These are phyloP conservation scores for Gibbula magus DNA, from an alignment of 2,888 invertebrate species.

Conservation along the genomic window DNA sequence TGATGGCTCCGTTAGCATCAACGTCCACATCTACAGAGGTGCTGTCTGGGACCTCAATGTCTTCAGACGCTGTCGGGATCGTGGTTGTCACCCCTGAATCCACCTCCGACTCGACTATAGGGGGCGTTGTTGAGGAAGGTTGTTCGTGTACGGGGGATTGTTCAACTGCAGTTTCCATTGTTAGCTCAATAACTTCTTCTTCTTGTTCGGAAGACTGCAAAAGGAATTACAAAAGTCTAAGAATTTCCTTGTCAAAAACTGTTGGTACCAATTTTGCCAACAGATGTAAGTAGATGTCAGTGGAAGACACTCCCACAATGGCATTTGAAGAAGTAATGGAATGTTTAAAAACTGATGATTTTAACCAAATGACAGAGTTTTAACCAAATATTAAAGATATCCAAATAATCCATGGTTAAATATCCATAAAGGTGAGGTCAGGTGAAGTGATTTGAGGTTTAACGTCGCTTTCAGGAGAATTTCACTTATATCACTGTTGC, in stretches of 20 bases:
- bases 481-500: too few relatives aligned
- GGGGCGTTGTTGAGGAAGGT: background rate
- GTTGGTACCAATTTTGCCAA: too few relatives aligned
- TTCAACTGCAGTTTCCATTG: conserved; percentile 1
- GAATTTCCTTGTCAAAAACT: background rate
- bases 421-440: too few relatives aligned
- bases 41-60: background rate
- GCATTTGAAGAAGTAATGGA: too few relatives aligned
- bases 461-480: too few relatives aligned
- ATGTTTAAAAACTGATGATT: too few relatives aligned
- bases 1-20: background rate
- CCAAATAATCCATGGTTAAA: too few relatives aligned
- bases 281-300: too few relatives aligned
- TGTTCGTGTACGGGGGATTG: background rate
- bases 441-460: too few relatives aligned
- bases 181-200: background rate
- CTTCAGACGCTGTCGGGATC: background rate
- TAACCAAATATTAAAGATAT: too few relatives aligned
- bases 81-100: background rate
- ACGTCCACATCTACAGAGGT: background rate
- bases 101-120: background rate
- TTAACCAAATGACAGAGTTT: too few relatives aligned
- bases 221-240: background rate
- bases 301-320: too few relatives aligned
- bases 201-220: background rate